Evolutionary conservation across 2,888 invertebrate species (phyloP).

Genomic region (Microctonus brassicae): DNA sequence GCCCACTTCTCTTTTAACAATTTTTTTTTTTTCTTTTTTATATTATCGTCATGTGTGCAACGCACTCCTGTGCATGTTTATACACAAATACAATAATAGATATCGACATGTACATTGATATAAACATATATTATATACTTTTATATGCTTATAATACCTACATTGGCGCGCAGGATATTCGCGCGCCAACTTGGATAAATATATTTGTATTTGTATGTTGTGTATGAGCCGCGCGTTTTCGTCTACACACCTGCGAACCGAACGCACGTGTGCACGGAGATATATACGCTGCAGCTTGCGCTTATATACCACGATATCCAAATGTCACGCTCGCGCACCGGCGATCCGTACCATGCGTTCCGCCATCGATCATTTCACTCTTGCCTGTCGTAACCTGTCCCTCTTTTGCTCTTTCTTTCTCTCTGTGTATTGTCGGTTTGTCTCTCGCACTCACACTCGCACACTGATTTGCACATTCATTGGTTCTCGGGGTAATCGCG

Average conservation of each 20-base stretch:
- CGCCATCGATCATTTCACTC: slow-evolving; percentile 53
- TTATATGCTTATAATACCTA: too few relatives aligned
- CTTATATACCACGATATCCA: slow-evolving; percentile 51
- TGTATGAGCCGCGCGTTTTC: not conserved
- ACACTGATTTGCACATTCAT: not conserved
- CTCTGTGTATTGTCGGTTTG: slow-evolving; percentile 18
- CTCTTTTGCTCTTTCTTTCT: slow-evolving; percentile 44
- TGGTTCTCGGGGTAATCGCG: slow-evolving; percentile 20
- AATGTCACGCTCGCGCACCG: slow-evolving; percentile 51
- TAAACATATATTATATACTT: too few relatives aligned
- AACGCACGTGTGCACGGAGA: slow-evolving; percentile 36
- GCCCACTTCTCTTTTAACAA: not conserved
- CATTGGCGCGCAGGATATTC: not conserved
- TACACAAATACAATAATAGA: not conserved
- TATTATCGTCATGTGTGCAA: too few relatives aligned
- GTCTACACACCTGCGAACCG: slow-evolving; percentile 43
- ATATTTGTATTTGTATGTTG: too few relatives aligned
- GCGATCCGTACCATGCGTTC: slow-evolving; percentile 45
- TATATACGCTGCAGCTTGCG: slow-evolving; percentile 35
- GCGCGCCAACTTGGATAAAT: not conserved
- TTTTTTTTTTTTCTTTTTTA: too few relatives aligned
- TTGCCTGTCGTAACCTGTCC: slow-evolving; percentile 47
- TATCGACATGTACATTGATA: not conserved
- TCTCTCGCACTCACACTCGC: slow-evolving; percentile 12
- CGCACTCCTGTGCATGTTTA: not conserved